Base-by-base conservation (phyloP, 2,888 invertebrate genomes). In the Amphimallon solstitiale region DNA sequence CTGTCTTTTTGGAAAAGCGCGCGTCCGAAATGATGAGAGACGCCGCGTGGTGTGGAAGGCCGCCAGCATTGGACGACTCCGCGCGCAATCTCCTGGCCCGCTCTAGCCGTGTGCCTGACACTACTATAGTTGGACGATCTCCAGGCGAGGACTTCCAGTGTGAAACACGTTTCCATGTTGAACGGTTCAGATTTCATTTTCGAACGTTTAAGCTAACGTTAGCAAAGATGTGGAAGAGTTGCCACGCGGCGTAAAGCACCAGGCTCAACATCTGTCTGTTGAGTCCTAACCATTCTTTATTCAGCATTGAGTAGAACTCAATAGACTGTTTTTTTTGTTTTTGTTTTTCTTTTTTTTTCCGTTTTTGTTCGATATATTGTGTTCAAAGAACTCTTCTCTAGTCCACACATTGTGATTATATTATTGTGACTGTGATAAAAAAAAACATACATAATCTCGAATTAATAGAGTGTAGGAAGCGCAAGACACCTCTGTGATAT, bases 201-300 rank as follows among this genome's bases (percentile, higher is more conserved):
- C 40, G 37, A 14, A 17, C 29, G 63, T 54, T 19, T 21, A 46
- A 63, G 63, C 48, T 66, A 63, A 63, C 62, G 46, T 51, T 43
- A 37, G 63, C 63, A 43, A 61, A 56, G 46, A 66, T 66, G 66
- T 66, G 66, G 66, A 66, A 66, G 66, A 66, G 66, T 56, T 66
- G 66, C 63, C 66, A 66, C 66, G 66, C 66, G 37, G 66, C 66
- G 63, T 66, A 66, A 49, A 45, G 6, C 4, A 40, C n/a, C 21
- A 40, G 40, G 23, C 21, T 23, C 56, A 56, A 40, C 21, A 21
- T 40, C 56, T 40, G 56, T 56, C 56, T 56, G 56, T 56, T 56
- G 56, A 21, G 56, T 56, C 56, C 56, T 56, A 56, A 56, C 15
- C 56, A 40, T 21, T 40, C 40, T 51, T 51, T 51, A 15, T 34